Base-by-base conservation (phyloP, 2,797 vertebrate genomes). In the Cottoperca gobio region DNA sequence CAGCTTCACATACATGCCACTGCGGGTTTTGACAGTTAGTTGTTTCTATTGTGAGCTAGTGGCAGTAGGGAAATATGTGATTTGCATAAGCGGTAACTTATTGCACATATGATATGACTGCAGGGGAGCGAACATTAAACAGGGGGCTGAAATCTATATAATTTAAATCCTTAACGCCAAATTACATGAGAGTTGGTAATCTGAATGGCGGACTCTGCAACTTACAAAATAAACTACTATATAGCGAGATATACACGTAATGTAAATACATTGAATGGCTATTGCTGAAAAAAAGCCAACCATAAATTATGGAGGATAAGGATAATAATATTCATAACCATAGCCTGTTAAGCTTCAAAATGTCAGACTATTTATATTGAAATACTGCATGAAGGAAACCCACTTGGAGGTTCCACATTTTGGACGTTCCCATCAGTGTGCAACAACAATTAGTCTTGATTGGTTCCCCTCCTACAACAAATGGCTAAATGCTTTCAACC, bases 361-460 rank as follows among this genome's bases (percentile, higher is more conserved):
- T 54, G 19, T 61, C 43, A 10, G 19, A 23, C 50, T 8, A 21
- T 50, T 50, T 8, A 21, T 50, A 31, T 26, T 48, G 23, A 70
- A 54, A 62, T 16, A 33, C 2, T 46, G 42, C 35, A 59, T 55
- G 40, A 54, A 17, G 28, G 14, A 42, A 76, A 66, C 35, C 5
- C 50, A 50, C 7, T 28, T 57, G 26, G 23, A 64, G 37, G 31
- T 45, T 73, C 23, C 33, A 71, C 33, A 69, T 68, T 81, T 69
- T 79, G 17, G 54, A 74, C 52, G 55, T 61, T 65, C 11, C 37
- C 59, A 77, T 70, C 50, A 82, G 45, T n/a, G 48, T 60, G 31
- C 7, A 42, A 68, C 85, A 82, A 62, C 74, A 82, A 74, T 85
- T 72, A 78, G 62, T 43, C 79, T 68, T 78, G 82, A 85, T 82